A percentile compares a stretch with the other conserved stretches of the same genome.
These are phyloP conservation scores for Drosophila acutilabella DNA, from an alignment of 2,888 invertebrate genomes.

Conservation along the genomic window DNA sequence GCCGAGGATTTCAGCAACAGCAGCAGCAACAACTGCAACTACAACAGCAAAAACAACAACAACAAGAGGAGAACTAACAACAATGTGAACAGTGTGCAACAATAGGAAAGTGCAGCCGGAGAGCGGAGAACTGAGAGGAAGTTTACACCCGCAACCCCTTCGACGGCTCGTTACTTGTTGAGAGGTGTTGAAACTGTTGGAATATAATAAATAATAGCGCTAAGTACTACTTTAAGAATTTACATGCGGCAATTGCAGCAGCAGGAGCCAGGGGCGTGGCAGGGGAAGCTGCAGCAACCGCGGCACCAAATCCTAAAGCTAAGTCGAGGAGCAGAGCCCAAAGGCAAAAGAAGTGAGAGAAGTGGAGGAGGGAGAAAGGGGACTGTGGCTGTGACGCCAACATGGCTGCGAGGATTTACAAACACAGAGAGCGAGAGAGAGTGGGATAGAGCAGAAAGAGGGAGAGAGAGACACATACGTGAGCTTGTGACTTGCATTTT, in stretches of 20 bases:
- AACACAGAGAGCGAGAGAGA: slow-evolving; percentile 15
- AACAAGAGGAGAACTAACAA: slow-evolving; percentile 37
- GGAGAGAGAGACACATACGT: slow-evolving; percentile 27
- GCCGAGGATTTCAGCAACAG: slow-evolving; percentile 59
- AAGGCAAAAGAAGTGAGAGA: slow-evolving; percentile 3
- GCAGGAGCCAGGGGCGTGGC: slow-evolving; percentile 37
- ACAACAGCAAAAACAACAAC: slow-evolving; percentile 9
- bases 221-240: slow-evolving; percentile 84
- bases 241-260: slow-evolving; percentile 79
- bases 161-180: slow-evolving; percentile 74
- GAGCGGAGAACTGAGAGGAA: slow-evolving; percentile 1
- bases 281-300: slow-evolving; percentile 46
- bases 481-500: slow-evolving; percentile 73
- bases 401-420: slow-evolving; percentile 75
- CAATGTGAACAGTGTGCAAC: slow-evolving; percentile 57
- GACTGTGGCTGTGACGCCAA: slow-evolving; percentile 65
- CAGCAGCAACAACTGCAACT: slow-evolving; percentile 33
- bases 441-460: no score
- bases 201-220: slow-evolving; percentile 83
- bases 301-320: slow-evolving; percentile 66
- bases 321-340: slow-evolving; percentile 19
- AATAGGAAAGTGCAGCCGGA: slow-evolving; percentile 49
- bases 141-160: slow-evolving; percentile 20
- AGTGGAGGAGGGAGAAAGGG: neutral
- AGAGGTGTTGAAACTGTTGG: slow-evolving; percentile 83